Evolutionary conservation across 2,888 invertebrate species (phyloP), one percentile per base, ranked within the genome.

Genomic region (Drosophila affinis): DNA sequence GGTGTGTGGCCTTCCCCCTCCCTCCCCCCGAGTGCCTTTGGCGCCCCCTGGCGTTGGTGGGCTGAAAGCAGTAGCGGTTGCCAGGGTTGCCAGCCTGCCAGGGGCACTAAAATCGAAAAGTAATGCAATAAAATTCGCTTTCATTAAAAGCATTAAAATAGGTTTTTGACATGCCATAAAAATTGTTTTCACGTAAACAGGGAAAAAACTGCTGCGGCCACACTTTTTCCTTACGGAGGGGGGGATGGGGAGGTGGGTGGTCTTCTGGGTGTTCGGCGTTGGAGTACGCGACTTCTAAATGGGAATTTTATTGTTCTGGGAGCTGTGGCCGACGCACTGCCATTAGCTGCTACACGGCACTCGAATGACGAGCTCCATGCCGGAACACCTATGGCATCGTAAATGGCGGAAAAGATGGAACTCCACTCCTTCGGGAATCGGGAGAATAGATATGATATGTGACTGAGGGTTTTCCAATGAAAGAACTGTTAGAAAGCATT

Each of bases 61-160:
- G 17, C 39, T n/a, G n/a, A 39, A 39, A n/a, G 39, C 39, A 39
- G 39, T 39, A n/a, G 39, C 39, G 14, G 39, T 14, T n/a, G 12
- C 32, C 52, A 32, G 34, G 14, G 47, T 9, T 10, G 14, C 44
- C 12, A 18, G 44, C 32, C 27, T 56, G 39, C 39, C 34, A 5
- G 45, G 51, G 74, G 78, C 78, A 75, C 79, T 90, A 88, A 88
- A 88, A 90, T 90, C 90, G 89, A 82, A 89, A 90, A 88, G 89
- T 82, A 84, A 79, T 82, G 80, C 81, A 90, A 88, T 85, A 85
- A 85, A 85, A 88, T 88, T 88, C 82, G 87, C 88, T 85, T 87
- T 90, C 90, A 87, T 89, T 82, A 90, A 90, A 89, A 86, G 81
- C 89, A 87, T 87, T 90, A 90, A 85, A 90, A 90, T 87, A 76